Evolutionary conservation across 2,888 invertebrate genomes (phyloP).

Genomic region (Bombylius major): DNA sequence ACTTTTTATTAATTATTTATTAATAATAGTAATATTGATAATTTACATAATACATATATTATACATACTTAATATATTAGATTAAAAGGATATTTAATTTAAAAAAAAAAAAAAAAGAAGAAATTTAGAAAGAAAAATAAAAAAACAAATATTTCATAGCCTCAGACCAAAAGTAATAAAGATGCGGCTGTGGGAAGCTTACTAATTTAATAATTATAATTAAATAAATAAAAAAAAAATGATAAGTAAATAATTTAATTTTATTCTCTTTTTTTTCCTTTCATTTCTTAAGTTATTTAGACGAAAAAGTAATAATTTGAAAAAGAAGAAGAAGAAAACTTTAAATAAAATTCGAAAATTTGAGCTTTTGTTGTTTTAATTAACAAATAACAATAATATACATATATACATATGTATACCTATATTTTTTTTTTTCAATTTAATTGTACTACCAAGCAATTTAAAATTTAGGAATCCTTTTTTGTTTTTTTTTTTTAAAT

Average conservation of each 20-base stretch:
- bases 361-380: background rate
- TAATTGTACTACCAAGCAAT: no score
- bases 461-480: no score
- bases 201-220: background rate
- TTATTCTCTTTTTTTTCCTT: slow-evolving; percentile 8
- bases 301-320: slow-evolving; percentile 2
- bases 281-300: slow-evolving; percentile 1
- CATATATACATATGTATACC: no score
- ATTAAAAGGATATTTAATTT: no score
- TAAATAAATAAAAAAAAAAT: background rate
- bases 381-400: background rate
- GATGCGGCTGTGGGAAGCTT: slow-evolving; percentile 14
- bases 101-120: background rate
- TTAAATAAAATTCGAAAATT: background rate
- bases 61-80: no score
- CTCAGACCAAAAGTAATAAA: slow-evolving; percentile 14
- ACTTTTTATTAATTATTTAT: background rate
- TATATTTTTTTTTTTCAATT: no score
- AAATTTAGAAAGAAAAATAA: background rate
- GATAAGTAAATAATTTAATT: slow-evolving; percentile 3
- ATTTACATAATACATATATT: no score
- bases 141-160: slow-evolving; percentile 9
- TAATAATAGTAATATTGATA: background rate
- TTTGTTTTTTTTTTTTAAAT: no score
- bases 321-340: background rate